Evolutionary conservation across 2,888 invertebrate species (phyloP), one percentile per base, ranked within the genome.

Genomic region (Hydrotaea cyrtoneurina): DNA sequence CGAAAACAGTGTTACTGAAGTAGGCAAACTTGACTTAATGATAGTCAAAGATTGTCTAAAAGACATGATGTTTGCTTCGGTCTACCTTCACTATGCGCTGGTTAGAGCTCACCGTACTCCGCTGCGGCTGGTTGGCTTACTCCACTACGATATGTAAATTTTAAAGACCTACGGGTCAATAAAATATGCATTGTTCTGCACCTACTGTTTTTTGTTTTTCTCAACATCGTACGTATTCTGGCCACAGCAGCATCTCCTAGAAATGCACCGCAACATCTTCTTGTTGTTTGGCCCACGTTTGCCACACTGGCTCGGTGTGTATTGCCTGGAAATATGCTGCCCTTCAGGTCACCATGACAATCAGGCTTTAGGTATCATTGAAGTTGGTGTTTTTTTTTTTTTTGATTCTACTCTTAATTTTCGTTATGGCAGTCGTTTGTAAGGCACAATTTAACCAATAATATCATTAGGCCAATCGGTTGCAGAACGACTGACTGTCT

Each of bases 271-370:
- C 39, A 23, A 57, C 36, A 72, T 50, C 50, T 17, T 72, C 53
- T 71, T 13, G 21, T 55, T 31, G 39, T 50, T 71, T 26, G 10
- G 21, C 82, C 74, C 69, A 82, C 78, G 73, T 66, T 78, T 23
- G 31, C 21, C n/a, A 57, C 39, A 13, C 13, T 39, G 39, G 74
- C 13, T 59, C 26, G 19, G n/a, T 13, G n/a, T 13, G 23, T 46
- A 39, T 66, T 69, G 69, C 69, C 46, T 21, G 23, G 19, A 43
- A 75, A 62, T 75, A n/a, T 59, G 55, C 17, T 53, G 77, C 77
- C 82, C 86, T 85, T 78, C 76, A 62, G 86, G 83, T 85, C 86
- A 84, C 55, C 83, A 86, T 85, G 85, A 82, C 86, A 86, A 86
- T 86, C 84, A 83, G 77, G 53, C 80, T 82, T 85, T 71, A 81